Base-by-base conservation (phyloP, 1,140 invertebrate species). In the Nebria ingens region DNA sequence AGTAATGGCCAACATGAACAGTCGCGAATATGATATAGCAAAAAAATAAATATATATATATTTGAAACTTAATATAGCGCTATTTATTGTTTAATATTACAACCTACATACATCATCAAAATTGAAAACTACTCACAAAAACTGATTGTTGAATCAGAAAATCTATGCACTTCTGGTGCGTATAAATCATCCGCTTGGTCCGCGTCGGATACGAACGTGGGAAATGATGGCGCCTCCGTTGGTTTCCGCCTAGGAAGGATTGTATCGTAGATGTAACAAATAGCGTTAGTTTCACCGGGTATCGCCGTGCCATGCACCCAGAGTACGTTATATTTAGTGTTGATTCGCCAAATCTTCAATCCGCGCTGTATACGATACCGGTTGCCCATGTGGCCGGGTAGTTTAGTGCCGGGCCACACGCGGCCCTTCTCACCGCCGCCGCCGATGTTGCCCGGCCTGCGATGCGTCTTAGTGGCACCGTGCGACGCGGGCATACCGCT, bases 351-450 rank as follows among this genome's bases (percentile, higher is more conserved):
- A 61, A 98, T 86, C 82, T 84, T 83, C 3, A 91, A 67, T 19
- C 92, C 93, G 64, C 77, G 77, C 12, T 82, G 62, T 25, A 78
- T 76, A 60, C 87, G 78, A 76, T 82, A 89, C 73, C 66, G 76
- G 65, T 89, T 87, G 21, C 97, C 97, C 95, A 98, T 98, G 64
- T 96, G 90, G 25, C 97, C 97, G 40, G 94, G 93, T 86, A 99
- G 82, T 76, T 96, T 95, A 21, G 89, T 95, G 53, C 97, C 97
- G 51, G 91, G 91, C 86, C 91, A 92, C 19, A 98, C 87, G 59
- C 91, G 73, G 2, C 79, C 86, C 71, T 92, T 91, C 62, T 84
- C 78, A 53, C 87, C 83, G 58, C 91, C 90, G 57, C 81, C 81
- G 40, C 91, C 94, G 65, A 96, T 93, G 63, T 87, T 87, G 58